Conservation (phyloP, 2,888 invertebrate genomes). For the Drosophila bunnanda region DNA sequence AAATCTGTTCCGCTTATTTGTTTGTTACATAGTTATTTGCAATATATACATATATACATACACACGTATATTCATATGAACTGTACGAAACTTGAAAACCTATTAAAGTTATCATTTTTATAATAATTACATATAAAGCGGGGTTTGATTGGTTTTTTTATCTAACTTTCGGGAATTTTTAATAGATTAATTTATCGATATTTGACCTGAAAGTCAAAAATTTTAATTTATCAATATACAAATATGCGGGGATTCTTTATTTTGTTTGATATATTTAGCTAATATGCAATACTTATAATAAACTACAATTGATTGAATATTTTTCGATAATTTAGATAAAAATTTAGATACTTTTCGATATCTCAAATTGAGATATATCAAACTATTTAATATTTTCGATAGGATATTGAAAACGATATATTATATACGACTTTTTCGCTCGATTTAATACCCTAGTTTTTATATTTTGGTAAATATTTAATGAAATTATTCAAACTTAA, state of each 20-base stretch:
- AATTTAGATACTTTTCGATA: neutral
- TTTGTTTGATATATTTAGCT: neutral
- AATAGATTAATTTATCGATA: too few species aligned
- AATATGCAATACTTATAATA: neutral
- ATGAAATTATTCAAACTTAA: too few species aligned
- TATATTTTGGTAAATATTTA: neutral
- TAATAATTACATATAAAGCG: constrained; percentile 32
- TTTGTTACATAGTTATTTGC: constrained; percentile 73
- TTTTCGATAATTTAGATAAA: neutral
- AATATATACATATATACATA: constrained; percentile 58
- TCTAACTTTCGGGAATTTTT: neutral
- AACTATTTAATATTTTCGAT: neutral
- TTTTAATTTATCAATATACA: neutral
- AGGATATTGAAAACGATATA: neutral
- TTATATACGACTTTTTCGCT: neutral
- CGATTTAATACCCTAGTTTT: neutral
- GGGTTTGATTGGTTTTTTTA: neutral
- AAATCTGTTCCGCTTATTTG: constrained; percentile 54
- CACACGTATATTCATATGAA: constrained; percentile 17
- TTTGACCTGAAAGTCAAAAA: neutral
- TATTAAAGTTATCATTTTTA: constrained; percentile 61
- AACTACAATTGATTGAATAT: neutral
- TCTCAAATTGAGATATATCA: neutral
- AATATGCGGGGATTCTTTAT: neutral
- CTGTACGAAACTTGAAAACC: constrained; percentile 19